Conservation (phyloP, 2,113 vertebrate genomes). For the Dolichotis patagonum region DNA sequence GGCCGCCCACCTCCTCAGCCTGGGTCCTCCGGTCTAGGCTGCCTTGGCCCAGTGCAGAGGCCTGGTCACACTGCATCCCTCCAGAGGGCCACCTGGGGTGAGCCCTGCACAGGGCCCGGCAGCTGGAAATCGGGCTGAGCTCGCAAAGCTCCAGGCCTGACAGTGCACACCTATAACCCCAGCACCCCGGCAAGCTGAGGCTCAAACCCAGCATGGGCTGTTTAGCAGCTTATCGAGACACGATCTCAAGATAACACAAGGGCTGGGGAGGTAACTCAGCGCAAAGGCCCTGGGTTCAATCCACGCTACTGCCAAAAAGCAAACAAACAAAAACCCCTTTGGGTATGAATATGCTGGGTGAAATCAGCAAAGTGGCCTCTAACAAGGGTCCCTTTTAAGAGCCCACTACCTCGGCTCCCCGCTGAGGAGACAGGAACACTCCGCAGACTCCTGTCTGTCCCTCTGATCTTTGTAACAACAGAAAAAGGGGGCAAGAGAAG, state of each 20-base stretch:
- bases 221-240: background rate
- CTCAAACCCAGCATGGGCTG: background rate
- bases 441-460: background rate
- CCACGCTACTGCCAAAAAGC: background rate
- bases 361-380: background rate
- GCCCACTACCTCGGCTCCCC: background rate
- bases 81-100: no score
- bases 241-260: background rate
- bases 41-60: background rate
- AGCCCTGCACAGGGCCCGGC: background rate
- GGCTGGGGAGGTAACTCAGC: background rate
- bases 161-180: background rate
- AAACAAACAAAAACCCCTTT: background rate
- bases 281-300: background rate
- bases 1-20: background rate
- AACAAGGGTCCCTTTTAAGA: background rate
- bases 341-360: background rate
- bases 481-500: background rate
- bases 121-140: background rate
- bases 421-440: background rate
- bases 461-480: background rate
- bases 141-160: background rate
- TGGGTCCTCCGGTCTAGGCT: background rate
- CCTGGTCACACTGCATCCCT: background rate
- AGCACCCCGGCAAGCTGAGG: background rate